These are phyloP conservation scores for Osmerus eperlanus DNA, from an alignment of 2,113 vertebrate genomes.

Conservation along the genomic window DNA sequence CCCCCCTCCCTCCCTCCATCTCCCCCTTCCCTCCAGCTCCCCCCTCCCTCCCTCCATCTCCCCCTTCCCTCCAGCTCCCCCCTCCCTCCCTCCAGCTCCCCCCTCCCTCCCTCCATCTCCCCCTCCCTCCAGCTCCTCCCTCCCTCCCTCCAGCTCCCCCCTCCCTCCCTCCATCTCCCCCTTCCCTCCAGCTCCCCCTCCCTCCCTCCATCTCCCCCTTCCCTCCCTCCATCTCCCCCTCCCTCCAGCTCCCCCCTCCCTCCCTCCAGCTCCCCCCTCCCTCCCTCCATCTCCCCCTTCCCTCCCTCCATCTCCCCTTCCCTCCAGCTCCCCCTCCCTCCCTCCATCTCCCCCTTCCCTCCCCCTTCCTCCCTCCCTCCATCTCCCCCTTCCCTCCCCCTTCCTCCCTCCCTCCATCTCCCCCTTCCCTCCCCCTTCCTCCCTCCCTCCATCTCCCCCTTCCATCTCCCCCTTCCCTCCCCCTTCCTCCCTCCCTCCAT, in stretches of 20 bases:
- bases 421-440: constrained; percentile 38
- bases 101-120: constrained; percentile 40
- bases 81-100: no score
- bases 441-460: no score
- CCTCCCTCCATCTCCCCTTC: constrained; percentile 25
- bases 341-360: constrained; percentile 30
- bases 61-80: constrained; percentile 42
- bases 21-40: no score
- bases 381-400: constrained; percentile 33
- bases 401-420: constrained; percentile 15
- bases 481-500: constrained; percentile 47
- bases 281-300: no score
- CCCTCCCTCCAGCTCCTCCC: constrained; percentile 9
- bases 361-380: not conserved
- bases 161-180: not conserved
- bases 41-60: constrained; percentile 28
- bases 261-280: no score
- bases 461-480: constrained; percentile 34
- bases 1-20: not conserved
- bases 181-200: no score
- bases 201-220: constrained; percentile 40
- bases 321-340: no score
- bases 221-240: not conserved
- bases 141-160: not conserved
- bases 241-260: no score